Conservation (phyloP, 2,797 vertebrate species). For the Picus viridis region DNA sequence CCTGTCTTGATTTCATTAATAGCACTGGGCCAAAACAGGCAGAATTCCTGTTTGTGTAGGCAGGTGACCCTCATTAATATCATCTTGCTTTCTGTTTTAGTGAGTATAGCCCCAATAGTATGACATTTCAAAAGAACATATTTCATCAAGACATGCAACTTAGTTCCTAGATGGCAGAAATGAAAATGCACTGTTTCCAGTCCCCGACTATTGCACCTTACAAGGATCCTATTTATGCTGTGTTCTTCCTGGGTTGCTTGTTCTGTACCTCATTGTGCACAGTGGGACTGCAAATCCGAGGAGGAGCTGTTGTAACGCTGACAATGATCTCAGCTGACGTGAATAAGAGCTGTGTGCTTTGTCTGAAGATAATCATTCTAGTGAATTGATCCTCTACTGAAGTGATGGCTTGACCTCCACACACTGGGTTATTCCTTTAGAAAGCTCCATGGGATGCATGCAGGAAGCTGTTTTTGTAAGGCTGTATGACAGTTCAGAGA, state of each 20-base stretch:
- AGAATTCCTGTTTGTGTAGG: slow-evolving; percentile 67
- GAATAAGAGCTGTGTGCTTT: slow-evolving; percentile 14
- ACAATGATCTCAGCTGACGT: not conserved
- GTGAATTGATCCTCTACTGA: slow-evolving; percentile 13
- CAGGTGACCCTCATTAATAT: slow-evolving; percentile 48
- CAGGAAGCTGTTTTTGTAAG: not conserved
- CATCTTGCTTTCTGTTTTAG: slow-evolving; percentile 49
- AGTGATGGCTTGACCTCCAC: slow-evolving; percentile 14
- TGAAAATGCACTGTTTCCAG: not conserved
- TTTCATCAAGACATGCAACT: not conserved
- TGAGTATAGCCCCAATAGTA: slow-evolving; percentile 30
- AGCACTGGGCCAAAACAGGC: slow-evolving; percentile 25
- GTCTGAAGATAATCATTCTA: slow-evolving; percentile 38
- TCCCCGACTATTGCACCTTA: not conserved
- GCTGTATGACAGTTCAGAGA: slow-evolving; percentile 21
- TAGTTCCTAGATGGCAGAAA: not conserved
- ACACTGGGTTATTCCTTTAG: not conserved
- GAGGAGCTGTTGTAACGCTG: slow-evolving; percentile 2
- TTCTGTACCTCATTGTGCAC: not conserved
- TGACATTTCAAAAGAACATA: slow-evolving; percentile 27
- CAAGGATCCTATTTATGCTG: not conserved
- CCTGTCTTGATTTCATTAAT: slow-evolving; percentile 60
- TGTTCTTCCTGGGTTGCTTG: not conserved
- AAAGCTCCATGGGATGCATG: not conserved
- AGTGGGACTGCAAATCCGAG: not conserved